Conservation (phyloP, 2,888 invertebrate genomes). For the Chymomyza procnemis region DNA sequence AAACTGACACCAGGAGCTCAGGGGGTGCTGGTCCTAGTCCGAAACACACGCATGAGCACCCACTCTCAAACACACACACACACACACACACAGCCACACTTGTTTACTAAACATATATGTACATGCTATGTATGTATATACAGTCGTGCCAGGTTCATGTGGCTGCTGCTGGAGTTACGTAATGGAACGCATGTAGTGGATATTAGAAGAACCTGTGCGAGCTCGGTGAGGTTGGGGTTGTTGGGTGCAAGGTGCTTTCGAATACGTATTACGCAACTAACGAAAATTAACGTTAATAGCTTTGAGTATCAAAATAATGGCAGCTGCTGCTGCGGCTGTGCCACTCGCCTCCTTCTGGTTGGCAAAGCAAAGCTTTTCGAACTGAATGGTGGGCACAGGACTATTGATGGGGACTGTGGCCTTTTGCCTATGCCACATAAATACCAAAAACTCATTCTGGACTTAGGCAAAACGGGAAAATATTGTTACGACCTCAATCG, state of each 20-base stretch:
- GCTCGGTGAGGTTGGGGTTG: conserved; percentile 11
- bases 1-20: conserved; percentile 20
- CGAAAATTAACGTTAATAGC: conserved; percentile 74
- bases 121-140: conserved; percentile 3
- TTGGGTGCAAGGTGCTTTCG: conserved; percentile 63
- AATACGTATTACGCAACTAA: conserved; percentile 72
- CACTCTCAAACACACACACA: conserved; percentile 34
- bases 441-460: conserved; percentile 68
- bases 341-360: conserved; percentile 8
- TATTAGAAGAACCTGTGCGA: conserved; percentile 22
- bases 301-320: conserved; percentile 69
- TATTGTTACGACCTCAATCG: conserved; percentile 71
- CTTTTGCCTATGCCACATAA: conserved; percentile 44
- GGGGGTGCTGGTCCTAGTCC: conserved; percentile 5
- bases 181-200: conserved; percentile 52
- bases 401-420: conserved; percentile 20
- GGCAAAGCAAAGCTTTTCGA: conserved; percentile 18
- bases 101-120: conserved; percentile 37
- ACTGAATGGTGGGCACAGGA: conserved; percentile 1
- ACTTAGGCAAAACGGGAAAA: conserved; percentile 74
- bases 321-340: conserved; percentile 30
- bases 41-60: conserved; percentile 27
- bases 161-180: conserved; percentile 32
- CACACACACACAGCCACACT: conserved; percentile 36
- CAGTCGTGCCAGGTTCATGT: conserved; percentile 27